Evolutionary conservation across 2,888 invertebrate species (phyloP).

Genomic region (Emmelina monodactyla): DNA sequence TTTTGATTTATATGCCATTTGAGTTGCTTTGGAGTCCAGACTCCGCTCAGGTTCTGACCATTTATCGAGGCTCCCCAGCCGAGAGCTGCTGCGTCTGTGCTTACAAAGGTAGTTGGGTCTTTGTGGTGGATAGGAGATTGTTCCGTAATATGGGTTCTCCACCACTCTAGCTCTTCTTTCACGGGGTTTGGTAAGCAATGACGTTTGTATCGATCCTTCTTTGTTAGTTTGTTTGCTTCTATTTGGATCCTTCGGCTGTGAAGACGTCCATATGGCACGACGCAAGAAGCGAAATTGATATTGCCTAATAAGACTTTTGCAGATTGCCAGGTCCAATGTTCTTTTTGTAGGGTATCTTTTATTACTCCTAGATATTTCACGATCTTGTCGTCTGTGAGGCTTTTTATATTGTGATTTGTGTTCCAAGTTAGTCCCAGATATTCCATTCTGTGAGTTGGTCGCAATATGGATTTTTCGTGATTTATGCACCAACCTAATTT

Average conservation of each 20-base stretch:
- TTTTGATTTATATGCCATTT: constrained; percentile 13
- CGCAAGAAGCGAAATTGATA: constrained; percentile 1
- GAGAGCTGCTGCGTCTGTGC: constrained; percentile 9
- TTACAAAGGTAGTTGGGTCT: constrained; percentile 7
- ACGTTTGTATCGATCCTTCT: constrained; percentile 1
- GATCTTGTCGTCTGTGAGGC: constrained; percentile 4
- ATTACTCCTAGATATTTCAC: constrained; percentile 2
- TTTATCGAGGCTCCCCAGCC: constrained; percentile 11
- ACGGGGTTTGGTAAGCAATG: constrained; percentile 5
- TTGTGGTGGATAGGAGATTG: constrained; percentile 5
- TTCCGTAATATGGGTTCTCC: constrained; percentile 3
- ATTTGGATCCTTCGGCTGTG: constrained; percentile 12
- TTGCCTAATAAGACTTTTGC: constrained; percentile 1
- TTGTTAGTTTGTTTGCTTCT: constrained; percentile 10
- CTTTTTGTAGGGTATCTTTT: constrained; percentile 1
- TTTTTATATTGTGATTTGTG: constrained; percentile 10
- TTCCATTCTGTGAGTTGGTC: constrained; percentile 8
- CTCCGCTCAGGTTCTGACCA: constrained; percentile 2
- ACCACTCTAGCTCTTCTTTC: constrained; percentile 7
- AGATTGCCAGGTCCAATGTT: constrained; percentile 1
- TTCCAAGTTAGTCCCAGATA: constrained; percentile 15
- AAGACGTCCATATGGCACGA: constrained; percentile 8
- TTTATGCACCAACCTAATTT: constrained; percentile 16
- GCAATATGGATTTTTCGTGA: constrained; percentile 8
- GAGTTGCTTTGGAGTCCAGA: constrained; percentile 7